Base-by-base conservation (phyloP, 2,888 invertebrate species). In the Megalurothrips usitatus region DNA sequence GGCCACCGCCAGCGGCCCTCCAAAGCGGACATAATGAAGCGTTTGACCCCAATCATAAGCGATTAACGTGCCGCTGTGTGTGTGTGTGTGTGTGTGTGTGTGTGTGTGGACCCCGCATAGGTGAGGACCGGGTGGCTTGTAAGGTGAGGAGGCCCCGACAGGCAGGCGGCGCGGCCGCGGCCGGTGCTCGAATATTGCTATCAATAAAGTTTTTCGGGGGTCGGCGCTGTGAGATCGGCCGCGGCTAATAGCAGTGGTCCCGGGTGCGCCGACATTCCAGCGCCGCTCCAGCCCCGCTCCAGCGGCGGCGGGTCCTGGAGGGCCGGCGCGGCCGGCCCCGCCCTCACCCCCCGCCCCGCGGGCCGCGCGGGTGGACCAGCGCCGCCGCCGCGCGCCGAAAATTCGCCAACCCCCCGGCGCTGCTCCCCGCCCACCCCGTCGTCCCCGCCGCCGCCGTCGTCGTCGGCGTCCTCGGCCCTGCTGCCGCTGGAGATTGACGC, bases 171-270 rank as follows among this genome's bases (percentile, higher is more conserved):
- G 10, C 9, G 58, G 58, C 58, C 6, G 17, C 17, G 58, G 58
- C 19, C 58, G 17, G 6, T 58, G 58, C 58, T 26, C 68, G 68
- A 75, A 75, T 43, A 43, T 75, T 75, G 68, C 68, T 75, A 75
- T 75, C 68, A 75, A 75, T 75, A 75, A 75, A 23, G 68, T 75
- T 75, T 75, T 75, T 75, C 12, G 68, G 68, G 68, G 23, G 19
- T 58, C 58, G 58, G 34, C 34, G 34, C 34, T 43, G 34, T 43
- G 34, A 43, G 34, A 43, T 43, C 34, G 34, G 34, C n/a, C n/a
- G 34, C 34, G 34, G 34, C 34, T 58, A 58, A 58, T 58, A 14
- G 58, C 14, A n/a, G 58, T 4, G 34, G 34, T 43, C 34, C 34
- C 6, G 3, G 34, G 34, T 6, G 34, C 3, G 3, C 34, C 34